A percentile compares a stretch with the other conserved stretches of the same genome.
Evolutionary conservation across 2,113 vertebrate genomes (phyloP).

Genomic region (Limnothrissa miodon): DNA sequence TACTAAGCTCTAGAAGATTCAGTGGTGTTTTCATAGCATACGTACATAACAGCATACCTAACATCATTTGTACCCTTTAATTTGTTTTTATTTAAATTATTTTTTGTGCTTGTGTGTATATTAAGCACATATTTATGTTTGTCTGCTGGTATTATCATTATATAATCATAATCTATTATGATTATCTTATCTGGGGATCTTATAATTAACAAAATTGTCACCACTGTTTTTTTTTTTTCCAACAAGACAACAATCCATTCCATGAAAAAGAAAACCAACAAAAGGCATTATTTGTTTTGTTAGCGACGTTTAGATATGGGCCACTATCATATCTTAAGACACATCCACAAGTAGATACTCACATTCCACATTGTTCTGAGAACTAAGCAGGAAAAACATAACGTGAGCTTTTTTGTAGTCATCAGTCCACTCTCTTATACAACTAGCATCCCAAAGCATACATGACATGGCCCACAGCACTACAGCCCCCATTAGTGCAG

Average conservation of each 20-base stretch:
- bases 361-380: conserved; percentile 78
- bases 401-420: conserved; percentile 46
- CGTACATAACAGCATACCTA: background rate
- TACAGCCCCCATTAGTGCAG: conserved; percentile 63
- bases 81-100: background rate
- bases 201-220: background rate
- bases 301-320: background rate
- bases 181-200: no score
- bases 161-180: no score
- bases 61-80: background rate
- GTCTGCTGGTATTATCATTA: background rate
- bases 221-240: no score
- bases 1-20: background rate
- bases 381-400: conserved; percentile 75
- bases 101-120: background rate
- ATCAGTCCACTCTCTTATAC: conserved; percentile 10
- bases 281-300: background rate
- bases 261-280: background rate
- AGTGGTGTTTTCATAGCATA: background rate
- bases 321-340: background rate
- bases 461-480: conserved; percentile 66
- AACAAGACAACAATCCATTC: background rate
- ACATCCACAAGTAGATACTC: conserved; percentile 65
- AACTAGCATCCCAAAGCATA: conserved; percentile 48
- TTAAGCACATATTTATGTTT: background rate